Percentiles rank a stretch among this genome's conserved stretches.
Evolutionary conservation across 2,113 vertebrate species (phyloP).

Genomic region (Irena cyanogastra): DNA sequence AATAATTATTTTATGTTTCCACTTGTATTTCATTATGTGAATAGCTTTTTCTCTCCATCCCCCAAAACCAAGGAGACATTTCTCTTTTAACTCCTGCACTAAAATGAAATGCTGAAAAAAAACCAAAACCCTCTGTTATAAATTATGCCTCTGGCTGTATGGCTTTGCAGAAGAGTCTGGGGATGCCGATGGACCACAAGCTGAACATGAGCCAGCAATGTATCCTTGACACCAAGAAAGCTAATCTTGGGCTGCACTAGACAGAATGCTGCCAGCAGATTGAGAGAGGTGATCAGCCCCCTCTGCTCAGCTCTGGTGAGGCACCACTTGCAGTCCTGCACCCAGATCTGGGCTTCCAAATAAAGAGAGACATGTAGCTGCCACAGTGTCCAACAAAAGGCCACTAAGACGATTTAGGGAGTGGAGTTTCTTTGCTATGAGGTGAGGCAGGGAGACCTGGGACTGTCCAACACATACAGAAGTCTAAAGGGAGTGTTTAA

Average conservation of each 20-base stretch:
- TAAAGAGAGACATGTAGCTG: neutral
- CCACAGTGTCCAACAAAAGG: neutral
- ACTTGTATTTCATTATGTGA: neutral
- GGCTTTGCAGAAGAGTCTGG: neutral
- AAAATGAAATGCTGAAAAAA: neutral
- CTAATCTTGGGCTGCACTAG: neutral
- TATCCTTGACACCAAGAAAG: neutral
- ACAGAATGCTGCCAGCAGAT: neutral
- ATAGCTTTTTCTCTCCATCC: neutral
- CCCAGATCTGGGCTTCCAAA: neutral
- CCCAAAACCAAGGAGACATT: neutral
- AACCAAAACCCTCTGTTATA: accelerated
- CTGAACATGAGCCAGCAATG: neutral
- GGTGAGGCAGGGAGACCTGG: neutral
- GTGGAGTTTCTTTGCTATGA: neutral
- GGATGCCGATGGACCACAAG: neutral
- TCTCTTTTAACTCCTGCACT: neutral
- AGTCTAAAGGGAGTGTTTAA: neutral
- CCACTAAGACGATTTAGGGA: neutral
- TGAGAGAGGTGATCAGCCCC: neutral
- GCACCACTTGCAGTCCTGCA: neutral
- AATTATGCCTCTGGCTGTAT: neutral
- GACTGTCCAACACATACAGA: neutral
- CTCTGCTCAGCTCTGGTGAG: neutral
- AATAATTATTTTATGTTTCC: neutral